Base-by-base conservation (phyloP, 2,797 vertebrate species). In the Naso thynnoides region DNA sequence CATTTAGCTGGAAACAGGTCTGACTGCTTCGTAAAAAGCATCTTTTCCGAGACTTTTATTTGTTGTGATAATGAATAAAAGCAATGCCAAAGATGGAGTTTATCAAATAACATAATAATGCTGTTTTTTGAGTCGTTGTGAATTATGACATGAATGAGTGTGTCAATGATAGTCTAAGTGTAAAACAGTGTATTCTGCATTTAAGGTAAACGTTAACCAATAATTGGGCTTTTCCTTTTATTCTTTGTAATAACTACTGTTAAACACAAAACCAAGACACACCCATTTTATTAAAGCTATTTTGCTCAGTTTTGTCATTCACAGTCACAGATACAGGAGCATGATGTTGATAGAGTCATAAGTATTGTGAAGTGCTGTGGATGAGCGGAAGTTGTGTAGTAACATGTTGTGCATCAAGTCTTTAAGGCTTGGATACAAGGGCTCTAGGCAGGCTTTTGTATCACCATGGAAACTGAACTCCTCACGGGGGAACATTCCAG, bases 391-490 rank as follows among this genome's bases (percentile, higher is more conserved):
- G 78, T 77, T 75, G 70, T 78, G 44, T 75, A 86, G 81, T 52
- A 71, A 54, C 21, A 23, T 64, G 38, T 57, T 55, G 73, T 65
- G 73, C n/a, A 64, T 82, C 44, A 47, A 38, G 64, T 69, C 52
- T 73, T 81, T 79, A 79, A 87, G 87, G 79, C 82, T 69, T 21
- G 38, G 48, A 80, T 75, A 73, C 74, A 74, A 71, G 27, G 59
- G 69, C 73, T 79, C 50, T 31, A 69, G 69, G 71, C 74, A 76
- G 79, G 56, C 70, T 77, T 86, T 85, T 72, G 58, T 56, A 85
- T 94, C 86, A 76, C 91, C 92, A 94, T 92, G 91, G 91, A 86
- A 94, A 94, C 90, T 86, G 83, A 83, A 60, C 65, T 78, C 62
- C 74, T 81, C 52, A 24, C 0, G 0, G 55, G 58, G 45, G 67